A percentile compares a stretch with the other conserved stretches of the same genome.
Evolutionary conservation across 2,113 vertebrate genomes (phyloP).

Genomic region (Sylvietta virens): DNA sequence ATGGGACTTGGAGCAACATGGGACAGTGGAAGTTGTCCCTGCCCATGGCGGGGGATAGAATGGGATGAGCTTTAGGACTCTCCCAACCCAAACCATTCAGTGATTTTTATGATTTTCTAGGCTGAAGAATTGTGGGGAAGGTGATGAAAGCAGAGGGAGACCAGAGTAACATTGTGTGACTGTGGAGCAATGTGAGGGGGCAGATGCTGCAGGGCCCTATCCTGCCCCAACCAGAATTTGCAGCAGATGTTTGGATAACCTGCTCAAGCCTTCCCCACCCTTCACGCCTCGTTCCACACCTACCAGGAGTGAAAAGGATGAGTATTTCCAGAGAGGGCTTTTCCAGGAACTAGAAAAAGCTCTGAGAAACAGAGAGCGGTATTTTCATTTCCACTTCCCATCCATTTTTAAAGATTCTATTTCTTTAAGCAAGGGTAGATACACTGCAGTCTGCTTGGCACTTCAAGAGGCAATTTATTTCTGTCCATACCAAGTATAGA

Average conservation of each 20-base stretch:
- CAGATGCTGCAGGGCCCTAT: background rate
- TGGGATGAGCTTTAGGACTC: background rate
- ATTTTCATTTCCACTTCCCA: background rate
- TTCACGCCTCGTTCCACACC: background rate
- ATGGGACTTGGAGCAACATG: fast-evolving
- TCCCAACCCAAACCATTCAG: background rate
- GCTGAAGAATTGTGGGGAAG: fast-evolving
- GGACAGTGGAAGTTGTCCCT: fast-evolving
- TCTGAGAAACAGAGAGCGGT: background rate
- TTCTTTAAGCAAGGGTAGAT: background rate
- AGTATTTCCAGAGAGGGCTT: background rate
- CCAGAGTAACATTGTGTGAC: fast-evolving
- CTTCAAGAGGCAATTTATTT: background rate
- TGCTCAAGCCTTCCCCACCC: background rate
- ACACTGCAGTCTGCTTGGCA: background rate
- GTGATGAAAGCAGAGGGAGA: background rate
- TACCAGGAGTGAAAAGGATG: background rate
- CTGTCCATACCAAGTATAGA: background rate
- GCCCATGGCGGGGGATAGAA: fast-evolving
- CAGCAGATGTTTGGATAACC: background rate
- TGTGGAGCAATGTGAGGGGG: background rate
- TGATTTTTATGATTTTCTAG: background rate
- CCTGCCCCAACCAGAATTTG: background rate
- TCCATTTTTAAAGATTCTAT: background rate
- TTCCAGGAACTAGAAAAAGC: background rate